Base-by-base conservation (phyloP, 1,140 invertebrate genomes). In the Drosophila lacertosa region DNA sequence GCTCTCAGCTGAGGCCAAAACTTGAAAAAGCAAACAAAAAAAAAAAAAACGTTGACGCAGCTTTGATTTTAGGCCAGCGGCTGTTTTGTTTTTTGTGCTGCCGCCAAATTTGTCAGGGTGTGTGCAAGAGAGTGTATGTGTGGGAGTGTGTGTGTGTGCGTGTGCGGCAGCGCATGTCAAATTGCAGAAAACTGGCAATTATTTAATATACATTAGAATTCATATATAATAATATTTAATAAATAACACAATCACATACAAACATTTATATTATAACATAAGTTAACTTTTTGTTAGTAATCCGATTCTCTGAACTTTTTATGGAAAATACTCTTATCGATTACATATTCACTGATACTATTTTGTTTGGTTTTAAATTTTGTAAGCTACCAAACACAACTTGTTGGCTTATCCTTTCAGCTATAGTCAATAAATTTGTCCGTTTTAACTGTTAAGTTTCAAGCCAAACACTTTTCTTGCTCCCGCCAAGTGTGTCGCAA, bases 91-190 rank as follows among this genome's bases (percentile, higher is more conserved):
- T n/a, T 13, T 22, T 44, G 26, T 7, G 26, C 26, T 26, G 24
- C 5, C 24, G 3, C 24, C 5, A 26, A 7, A 10, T 3, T 1
- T 35, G 32, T 35, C 4, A 5, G 24, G 24, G 42, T 48, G 45
- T 29, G 45, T 3, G 32, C 0, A 3, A 10, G 32, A 0, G 10
- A 11, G 37, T 24, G n/a, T 20, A 10, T 33, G 48, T 9, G 48
- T 3, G 26, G 10, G 33, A 16, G 33, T 24, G 50, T 15, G 50
- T 26, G 13, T 39, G n/a, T 16, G 33, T 24, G 20, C 24, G 29
- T 48, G 20, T 10, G 24, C 33, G 50, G 33, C 22, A 53, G 50
- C 33, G 35, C n/a, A 13, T 24, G 51, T 39, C 26, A 44, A 44
- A 44, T 57, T 57, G 44, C 18, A 24, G 35, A 20, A 20, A 22